Evolutionary conservation across 2,113 vertebrate genomes (phyloP).

Genomic region (Maccullochella peelii): DNA sequence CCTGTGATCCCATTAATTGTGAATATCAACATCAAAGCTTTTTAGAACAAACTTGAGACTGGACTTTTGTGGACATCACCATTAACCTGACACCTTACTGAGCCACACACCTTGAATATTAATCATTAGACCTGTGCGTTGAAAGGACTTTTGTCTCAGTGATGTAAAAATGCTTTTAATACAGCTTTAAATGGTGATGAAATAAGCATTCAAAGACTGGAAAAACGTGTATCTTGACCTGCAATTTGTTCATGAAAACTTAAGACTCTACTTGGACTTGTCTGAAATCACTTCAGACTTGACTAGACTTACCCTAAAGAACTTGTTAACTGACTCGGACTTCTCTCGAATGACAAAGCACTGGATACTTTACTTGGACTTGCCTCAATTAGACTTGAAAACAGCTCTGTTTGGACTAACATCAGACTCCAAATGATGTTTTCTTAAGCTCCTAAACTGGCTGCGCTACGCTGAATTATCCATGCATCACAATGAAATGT

Average conservation of each 20-base stretch:
- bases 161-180: background rate
- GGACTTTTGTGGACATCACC: no score
- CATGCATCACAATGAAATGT: constrained; percentile 27
- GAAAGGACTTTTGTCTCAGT: background rate
- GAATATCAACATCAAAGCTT: background rate
- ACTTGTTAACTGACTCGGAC: background rate
- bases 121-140: background rate
- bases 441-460: constrained; percentile 24
- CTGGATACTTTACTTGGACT: no score
- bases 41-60: background rate
- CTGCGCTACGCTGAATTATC: constrained; percentile 2
- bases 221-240: background rate
- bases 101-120: background rate
- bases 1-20: no score
- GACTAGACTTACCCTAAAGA: background rate
- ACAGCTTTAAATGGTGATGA: background rate
- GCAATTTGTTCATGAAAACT: background rate
- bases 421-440: background rate
- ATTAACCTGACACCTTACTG: background rate
- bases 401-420: constrained; percentile 1
- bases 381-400: background rate
- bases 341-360: background rate
- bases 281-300: background rate
- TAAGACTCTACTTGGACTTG: background rate
- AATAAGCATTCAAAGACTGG: background rate